A percentile compares a stretch with the other conserved stretches of the same genome.
Evolutionary conservation across 1,140 invertebrate species (phyloP).

Genomic region (Drosophila pectinifera): DNA sequence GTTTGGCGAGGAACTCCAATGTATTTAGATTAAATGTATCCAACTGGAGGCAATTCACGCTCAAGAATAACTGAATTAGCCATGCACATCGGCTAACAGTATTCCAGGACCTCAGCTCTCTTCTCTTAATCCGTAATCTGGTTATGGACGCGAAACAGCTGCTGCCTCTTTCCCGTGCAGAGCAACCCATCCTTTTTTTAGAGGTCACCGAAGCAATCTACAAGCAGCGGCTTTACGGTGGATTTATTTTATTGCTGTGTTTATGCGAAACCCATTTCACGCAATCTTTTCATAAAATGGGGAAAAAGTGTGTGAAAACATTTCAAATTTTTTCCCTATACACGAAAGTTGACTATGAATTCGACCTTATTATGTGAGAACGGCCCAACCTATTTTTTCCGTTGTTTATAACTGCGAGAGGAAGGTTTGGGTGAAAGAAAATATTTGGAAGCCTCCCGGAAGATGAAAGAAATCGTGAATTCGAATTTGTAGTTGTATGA

Average conservation of each 20-base stretch:
- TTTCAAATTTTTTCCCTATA: not conserved
- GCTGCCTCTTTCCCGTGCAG: slow-evolving; percentile 8
- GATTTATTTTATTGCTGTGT: slow-evolving; percentile 77
- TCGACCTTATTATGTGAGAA: too few species aligned
- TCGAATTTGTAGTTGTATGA: too few species aligned
- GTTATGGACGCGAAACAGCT: slow-evolving; percentile 32
- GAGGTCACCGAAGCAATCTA: slow-evolving; percentile 75
- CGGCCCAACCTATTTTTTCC: too few species aligned
- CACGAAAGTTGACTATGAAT: not conserved
- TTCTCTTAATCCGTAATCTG: slow-evolving; percentile 5
- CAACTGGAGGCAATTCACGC: slow-evolving; percentile 7
- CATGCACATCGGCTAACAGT: slow-evolving; percentile 34
- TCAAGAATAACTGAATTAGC: slow-evolving; percentile 67
- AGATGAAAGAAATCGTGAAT: too few species aligned
- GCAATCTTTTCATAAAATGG: too few species aligned
- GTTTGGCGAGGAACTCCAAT: too few species aligned
- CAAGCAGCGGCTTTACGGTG: slow-evolving; percentile 77
- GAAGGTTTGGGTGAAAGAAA: too few species aligned
- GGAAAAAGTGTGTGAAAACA: slow-evolving; percentile 3
- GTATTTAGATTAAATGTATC: slow-evolving; percentile 54
- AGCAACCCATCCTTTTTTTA: slow-evolving; percentile 30
- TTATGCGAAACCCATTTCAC: too few species aligned
- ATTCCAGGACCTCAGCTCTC: slow-evolving; percentile 4
- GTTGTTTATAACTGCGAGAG: too few species aligned
- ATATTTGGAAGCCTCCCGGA: too few species aligned